Evolutionary conservation across 2,888 invertebrate species (phyloP), one percentile per base, ranked within the genome.

Genomic region (Sesia apiformis): DNA sequence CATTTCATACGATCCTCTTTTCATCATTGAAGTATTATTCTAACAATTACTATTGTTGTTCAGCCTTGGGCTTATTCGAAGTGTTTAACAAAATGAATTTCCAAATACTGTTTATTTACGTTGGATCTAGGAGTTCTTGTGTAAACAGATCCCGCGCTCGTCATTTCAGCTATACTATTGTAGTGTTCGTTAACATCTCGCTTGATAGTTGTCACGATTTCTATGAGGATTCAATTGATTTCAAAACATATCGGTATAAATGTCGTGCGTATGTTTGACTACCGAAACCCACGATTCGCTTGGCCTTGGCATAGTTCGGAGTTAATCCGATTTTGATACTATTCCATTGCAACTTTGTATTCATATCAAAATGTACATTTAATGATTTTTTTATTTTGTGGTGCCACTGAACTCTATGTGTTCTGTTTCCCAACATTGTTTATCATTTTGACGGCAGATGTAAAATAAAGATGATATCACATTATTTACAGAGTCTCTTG

Each of bases 31-130:
- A 78, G 73, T 77, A 74, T 74, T 77, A 69, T 71, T 68, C 67
- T 73, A 78, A 82, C 77, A 76, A 72, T 74, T 72, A 67, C 74
- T 72, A 80, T 81, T 83, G 78, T 81, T 76, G 65, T 64, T 64
- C 61, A 76, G 64, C 85, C 86, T 85, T 86, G 86, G 74, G 78
- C 79, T 63, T 67, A 66, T 75, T 76, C 60, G 55, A 57, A 63
- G 57, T 54, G 61, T 58, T 59, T 67, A 70, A 60, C 64, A 63
- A 60, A 67, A 66, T 53, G 58, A 63, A 67, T 74, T 76, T 74
- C 73, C 67, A 66, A 71, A 76, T 70, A 62, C 53, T 74, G 67
- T 79, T 78, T 85, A 77, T 81, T 78, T 81, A 68, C 41, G 39
- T 72, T 72, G 57, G 71, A 70, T 69, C 70, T 70, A 64, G 71